Evolutionary conservation across 2,888 invertebrate species (phyloP), one percentile per base, ranked within the genome.

Genomic region (Myopa tessellatipennis): DNA sequence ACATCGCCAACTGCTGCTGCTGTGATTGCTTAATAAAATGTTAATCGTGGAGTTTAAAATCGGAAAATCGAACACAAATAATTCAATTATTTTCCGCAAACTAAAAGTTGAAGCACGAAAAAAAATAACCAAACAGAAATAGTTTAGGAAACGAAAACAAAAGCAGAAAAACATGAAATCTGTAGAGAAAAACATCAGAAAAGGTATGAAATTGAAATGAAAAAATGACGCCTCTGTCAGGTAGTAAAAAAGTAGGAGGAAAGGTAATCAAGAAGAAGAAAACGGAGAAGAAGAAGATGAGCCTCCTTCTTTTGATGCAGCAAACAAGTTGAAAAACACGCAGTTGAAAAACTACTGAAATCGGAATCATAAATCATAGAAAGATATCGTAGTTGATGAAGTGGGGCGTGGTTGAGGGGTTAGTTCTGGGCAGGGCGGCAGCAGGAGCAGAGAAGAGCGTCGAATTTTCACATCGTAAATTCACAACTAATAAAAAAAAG

Each of bases 201-300:
- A 77, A 79, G 80, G 74, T 79, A 78, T 74, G 75, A 70, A 26
- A 74, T 68, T 63, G 26, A 68, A 40, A 68, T 68, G 68, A 14
- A 6, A 38, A 68, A 68, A 38, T 14, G n/a, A 18, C 45, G 18
- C 7, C 14, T 18, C 40, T 68, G 68, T n/a, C 16, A 38, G 38
- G 7, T 10, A 55, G 55, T 14, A 55, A 55, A 16, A 55, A 16
- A 55, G 55, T 14, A 16, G 12, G 55, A 55, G 55, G 16, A 12
- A 72, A 77, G 71, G 61, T 38, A 72, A 61, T 69, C 76, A 79
- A 79, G 38, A 58, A 65, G 78, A 78, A 78, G 26, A 10, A 63
- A 63, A 50, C 18, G 5, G 12, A 69, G 58, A 67, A 52, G 74
- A 74, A 79, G 69, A 77, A 65, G 58, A 63, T 67, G 70, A 77